These are phyloP conservation scores for Hipposideros armiger DNA, from an alignment of 2,113 vertebrate species.

Conservation along the genomic window DNA sequence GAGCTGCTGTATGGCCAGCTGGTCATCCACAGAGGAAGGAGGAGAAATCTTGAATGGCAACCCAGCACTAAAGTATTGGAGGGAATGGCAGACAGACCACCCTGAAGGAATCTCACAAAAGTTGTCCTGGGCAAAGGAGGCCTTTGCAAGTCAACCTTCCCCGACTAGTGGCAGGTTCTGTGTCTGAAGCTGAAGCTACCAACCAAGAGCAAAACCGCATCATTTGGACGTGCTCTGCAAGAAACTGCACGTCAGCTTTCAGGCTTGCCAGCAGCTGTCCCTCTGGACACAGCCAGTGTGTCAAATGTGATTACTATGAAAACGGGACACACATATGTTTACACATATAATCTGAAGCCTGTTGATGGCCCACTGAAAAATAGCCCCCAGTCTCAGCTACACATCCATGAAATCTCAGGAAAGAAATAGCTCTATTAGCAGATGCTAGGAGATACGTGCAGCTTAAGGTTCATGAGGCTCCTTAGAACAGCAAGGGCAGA, in stretches of 20 bases:
- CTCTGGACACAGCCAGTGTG: background rate
- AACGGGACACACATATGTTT: background rate
- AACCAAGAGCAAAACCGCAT: background rate
- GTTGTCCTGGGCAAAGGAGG: background rate
- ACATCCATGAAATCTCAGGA: background rate
- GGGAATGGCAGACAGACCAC: background rate
- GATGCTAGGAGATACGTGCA: background rate
- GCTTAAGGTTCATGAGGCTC: background rate
- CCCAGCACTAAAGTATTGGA: background rate
- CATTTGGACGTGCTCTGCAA: background rate
- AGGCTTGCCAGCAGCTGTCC: background rate
- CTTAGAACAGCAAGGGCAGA: background rate
- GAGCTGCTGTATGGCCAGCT: background rate
- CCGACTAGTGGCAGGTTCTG: background rate
- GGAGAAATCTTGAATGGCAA: background rate
- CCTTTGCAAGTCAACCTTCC: background rate
- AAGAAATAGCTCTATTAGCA: background rate
- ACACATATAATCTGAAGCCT: background rate
- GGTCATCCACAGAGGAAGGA: background rate
- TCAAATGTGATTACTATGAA: constrained; percentile 19
- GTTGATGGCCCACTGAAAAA: background rate
- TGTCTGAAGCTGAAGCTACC: background rate
- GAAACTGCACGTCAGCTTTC: background rate
- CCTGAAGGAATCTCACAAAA: constrained; percentile 5
- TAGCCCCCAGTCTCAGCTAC: background rate